A percentile compares a stretch with the other conserved stretches of the same genome.
These are phyloP conservation scores for Cabera pusaria DNA, from an alignment of 2,888 invertebrate species.

Conservation along the genomic window DNA sequence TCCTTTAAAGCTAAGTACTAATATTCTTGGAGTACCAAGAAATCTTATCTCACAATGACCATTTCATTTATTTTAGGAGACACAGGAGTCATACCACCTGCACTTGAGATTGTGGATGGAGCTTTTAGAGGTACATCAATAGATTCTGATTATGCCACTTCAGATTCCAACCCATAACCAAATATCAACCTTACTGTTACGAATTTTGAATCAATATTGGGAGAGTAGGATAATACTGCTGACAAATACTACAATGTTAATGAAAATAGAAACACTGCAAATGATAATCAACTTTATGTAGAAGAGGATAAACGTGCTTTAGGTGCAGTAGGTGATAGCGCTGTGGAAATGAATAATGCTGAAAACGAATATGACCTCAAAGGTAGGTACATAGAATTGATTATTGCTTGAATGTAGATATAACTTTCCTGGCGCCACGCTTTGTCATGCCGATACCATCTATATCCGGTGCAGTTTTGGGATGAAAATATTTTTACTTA, in stretches of 20 bases:
- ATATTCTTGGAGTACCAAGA: slow-evolving; percentile 40
- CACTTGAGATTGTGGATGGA: slow-evolving; percentile 69
- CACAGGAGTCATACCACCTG: slow-evolving; percentile 78
- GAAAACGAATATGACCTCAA: slow-evolving; percentile 33
- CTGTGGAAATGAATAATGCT: slow-evolving; percentile 31
- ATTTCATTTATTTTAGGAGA: slow-evolving; percentile 80
- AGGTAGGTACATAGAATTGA: slow-evolving; percentile 25
- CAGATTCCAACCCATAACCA: slow-evolving; percentile 35
- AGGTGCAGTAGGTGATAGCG: slow-evolving; percentile 23
- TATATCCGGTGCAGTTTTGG: slow-evolving; percentile 81
- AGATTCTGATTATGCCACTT: slow-evolving; percentile 68
- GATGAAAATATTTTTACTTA: slow-evolving; percentile 83
- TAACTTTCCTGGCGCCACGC: slow-evolving; percentile 74
- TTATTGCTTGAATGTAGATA: slow-evolving; percentile 21
- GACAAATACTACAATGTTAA: slow-evolving; percentile 59
- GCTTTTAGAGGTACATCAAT: slow-evolving; percentile 74
- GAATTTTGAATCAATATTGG: slow-evolving; percentile 27
- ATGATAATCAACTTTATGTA: slow-evolving; percentile 41
- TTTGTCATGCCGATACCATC: slow-evolving; percentile 81
- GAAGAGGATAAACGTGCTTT: slow-evolving; percentile 36
- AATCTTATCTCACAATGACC: slow-evolving; percentile 73
- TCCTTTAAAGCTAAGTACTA: slow-evolving; percentile 38
- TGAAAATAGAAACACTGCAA: slow-evolving; percentile 36
- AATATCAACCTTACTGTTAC: slow-evolving; percentile 37
- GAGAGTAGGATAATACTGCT: slow-evolving; percentile 40